Conservation (phyloP, 2,888 invertebrate genomes). For the Hemaris fuciformis region DNA sequence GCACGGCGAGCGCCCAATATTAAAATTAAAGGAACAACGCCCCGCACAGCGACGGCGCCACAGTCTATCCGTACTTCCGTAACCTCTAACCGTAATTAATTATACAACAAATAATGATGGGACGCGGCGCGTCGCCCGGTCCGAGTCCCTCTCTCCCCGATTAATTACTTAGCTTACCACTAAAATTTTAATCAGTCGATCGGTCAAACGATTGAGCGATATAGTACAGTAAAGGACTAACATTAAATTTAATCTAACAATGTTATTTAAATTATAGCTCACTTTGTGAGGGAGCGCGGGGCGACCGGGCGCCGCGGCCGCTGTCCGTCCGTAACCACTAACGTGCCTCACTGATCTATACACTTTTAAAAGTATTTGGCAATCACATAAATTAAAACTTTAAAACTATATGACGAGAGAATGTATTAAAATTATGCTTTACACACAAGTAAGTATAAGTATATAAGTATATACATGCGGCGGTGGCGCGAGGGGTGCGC, state of each 20-base stretch:
- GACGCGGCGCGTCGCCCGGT: conserved; percentile 32
- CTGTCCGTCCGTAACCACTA: conserved; percentile 48
- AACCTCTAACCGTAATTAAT: conserved; percentile 61
- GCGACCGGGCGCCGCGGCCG: conserved; percentile 46
- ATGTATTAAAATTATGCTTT: conserved; percentile 80
- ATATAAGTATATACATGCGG: conserved; percentile 74
- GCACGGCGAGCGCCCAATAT: conserved; percentile 40
- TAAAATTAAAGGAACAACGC: conserved; percentile 60
- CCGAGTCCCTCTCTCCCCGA: conserved; percentile 39
- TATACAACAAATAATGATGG: conserved; percentile 50
- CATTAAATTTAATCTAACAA: conserved; percentile 82
- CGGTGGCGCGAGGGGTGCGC: conserved; percentile 59
- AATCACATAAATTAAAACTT: conserved; percentile 80
- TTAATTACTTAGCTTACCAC: conserved; percentile 79
- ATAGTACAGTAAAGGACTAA: conserved; percentile 81
- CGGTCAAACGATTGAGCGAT: conserved; percentile 82
- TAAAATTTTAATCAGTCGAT: conserved; percentile 82
- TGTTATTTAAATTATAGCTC: conserved; percentile 81
- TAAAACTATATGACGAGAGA: conserved; percentile 81
- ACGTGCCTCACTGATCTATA: conserved; percentile 63
- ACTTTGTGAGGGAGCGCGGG: conserved; percentile 63
- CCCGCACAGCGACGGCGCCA: conserved; percentile 1
- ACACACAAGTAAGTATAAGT: conserved; percentile 77
- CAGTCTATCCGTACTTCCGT: conserved; percentile 50
- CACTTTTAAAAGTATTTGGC: conserved; percentile 79